phyloP scores from a whole-genome alignment of 35 echinoderm and acorn worm species.

The Ophioderma brevispina region DNA sequence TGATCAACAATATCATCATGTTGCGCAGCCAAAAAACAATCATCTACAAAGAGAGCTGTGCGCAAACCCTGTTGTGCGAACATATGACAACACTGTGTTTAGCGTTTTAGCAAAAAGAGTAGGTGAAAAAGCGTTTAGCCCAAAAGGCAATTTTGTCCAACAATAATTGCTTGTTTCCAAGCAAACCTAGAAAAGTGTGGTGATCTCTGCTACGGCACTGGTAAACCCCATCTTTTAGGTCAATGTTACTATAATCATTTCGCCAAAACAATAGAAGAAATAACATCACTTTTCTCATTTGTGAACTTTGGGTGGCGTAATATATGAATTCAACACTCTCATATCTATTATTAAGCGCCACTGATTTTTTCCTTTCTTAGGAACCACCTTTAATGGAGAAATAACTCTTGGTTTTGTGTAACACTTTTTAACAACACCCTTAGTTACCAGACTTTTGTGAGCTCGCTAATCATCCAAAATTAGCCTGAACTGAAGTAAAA shows the following conservation, averaged over 20 bases:
- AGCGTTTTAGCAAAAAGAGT: slow-evolving; percentile 13
- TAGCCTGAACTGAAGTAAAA: no score
- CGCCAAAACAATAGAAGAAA: background rate
- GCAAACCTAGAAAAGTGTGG: background rate
- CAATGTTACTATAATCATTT: background rate
- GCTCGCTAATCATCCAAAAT: no score
- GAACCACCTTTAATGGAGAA: background rate
- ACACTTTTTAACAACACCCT: no score
- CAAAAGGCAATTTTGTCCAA: slow-evolving; percentile 16
- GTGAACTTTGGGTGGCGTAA: background rate
- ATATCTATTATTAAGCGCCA: slow-evolving; percentile 19
- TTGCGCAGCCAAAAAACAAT: slow-evolving; percentile 19
- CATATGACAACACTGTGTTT: background rate
- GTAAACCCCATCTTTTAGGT: background rate
- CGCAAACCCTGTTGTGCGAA: slow-evolving; percentile 6
- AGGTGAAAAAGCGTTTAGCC: slow-evolving; percentile 12
- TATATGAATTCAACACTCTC: background rate
- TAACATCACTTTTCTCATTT: slow-evolving; percentile 21
- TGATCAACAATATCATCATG: background rate
- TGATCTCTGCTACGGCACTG: background rate
- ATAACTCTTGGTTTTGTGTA: background rate
- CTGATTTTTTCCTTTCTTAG: background rate
- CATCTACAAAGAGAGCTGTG: slow-evolving; percentile 15
- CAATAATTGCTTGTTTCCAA: slow-evolving; percentile 3
- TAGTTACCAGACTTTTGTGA: no score